Evolutionary conservation across 2,797 vertebrate species (phyloP), one percentile per base, ranked within the genome.

Genomic region (Takifugu ocellatus): DNA sequence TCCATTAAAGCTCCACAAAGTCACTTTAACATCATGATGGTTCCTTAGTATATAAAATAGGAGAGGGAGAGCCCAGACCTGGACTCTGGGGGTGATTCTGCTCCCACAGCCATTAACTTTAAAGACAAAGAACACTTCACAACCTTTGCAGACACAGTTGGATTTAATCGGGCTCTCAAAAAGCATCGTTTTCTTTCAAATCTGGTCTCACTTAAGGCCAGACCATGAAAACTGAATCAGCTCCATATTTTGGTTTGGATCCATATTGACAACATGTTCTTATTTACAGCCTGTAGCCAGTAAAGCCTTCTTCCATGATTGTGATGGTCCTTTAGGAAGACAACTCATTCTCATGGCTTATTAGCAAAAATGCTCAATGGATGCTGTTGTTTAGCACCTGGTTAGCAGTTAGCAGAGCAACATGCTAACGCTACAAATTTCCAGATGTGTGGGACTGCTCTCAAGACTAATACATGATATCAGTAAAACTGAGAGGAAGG

Each of bases 381-480:
- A 21, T 21, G 21, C 21, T 21, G 8, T 44, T 31, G 63, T 52
- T 56, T 51, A 51, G 54, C 64, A 47, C 74, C 58, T 63, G 17
- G 45, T 2, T 24, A 21, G 21, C 21, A 21, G 45, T 21, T 24
- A 21, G 17, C n/a, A 11, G 45, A 10, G n/a, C 8, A 21, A 9
- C 45, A 2, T 24, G 45, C 43, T n/a, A 44, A 7, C 5, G 16
- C 27, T 7, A 4, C 7, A 4, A 29, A 29, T 4, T 4, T 7
- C 11, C 36, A 11, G 36, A 39, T 10, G 12, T 39, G 10, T 39
- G 36, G 11, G 2, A 36, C 33, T 6, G 21, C 21, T 21, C 1
- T 21, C 21, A 21, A 21, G 21, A 29, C 4, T 7, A 29, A 7
- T 29, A 29, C 27, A 29, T 5, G 27, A 29, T 29, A 29, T 33